Base-by-base conservation (phyloP, 2,888 invertebrate species). In the Drosophila sordidula region DNA sequence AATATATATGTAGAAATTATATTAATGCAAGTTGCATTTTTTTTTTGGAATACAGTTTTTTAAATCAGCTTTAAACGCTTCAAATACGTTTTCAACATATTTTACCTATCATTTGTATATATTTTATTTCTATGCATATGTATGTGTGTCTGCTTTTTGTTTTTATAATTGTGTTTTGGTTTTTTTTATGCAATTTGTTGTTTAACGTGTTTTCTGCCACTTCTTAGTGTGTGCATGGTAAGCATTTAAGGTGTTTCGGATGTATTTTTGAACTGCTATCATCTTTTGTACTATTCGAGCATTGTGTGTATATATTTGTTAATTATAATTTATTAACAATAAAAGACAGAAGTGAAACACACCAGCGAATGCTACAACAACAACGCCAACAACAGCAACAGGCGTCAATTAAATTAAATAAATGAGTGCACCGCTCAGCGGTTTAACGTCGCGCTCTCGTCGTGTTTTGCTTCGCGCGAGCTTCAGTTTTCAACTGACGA, bases 311-410 rank as follows among this genome's bases (percentile, higher is more conserved):
- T 57, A 54, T 80, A 71, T 57, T 70, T 39, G 66, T 80, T 80
- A 75, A 75, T 74, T 80, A 72, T 72, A 71, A 72, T 78, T 72
- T 52, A 88, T 79, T 73, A 73, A 71, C 52, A 62, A 59, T 64
- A 58, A 67, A 55, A 61, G 18, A 65, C 59, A 52, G 52, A 54
- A 47, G 45, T 61, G 42, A 77, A 69, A 66, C 58, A 81, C 67
- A 62, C 63, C 55, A 67, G 11, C 44, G 39, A 55, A 54, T 44
- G 55, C n/a, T 11, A 46, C 46, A 55, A 42, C 49, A 54, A 46
- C 64, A 55, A 49, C 50, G 26, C 44, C 51, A 57, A 39, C 54
- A 65, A 54, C 29, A 68, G 49, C 59, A 65, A 78, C 64, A 75
- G 62, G 69, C 75, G 78, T 75, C 73, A 75, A 75, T 75, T 77